Evolutionary conservation across 2,113 vertebrate species (phyloP), one percentile per base, ranked within the genome.

Genomic region (Atlantisia rogersi): DNA sequence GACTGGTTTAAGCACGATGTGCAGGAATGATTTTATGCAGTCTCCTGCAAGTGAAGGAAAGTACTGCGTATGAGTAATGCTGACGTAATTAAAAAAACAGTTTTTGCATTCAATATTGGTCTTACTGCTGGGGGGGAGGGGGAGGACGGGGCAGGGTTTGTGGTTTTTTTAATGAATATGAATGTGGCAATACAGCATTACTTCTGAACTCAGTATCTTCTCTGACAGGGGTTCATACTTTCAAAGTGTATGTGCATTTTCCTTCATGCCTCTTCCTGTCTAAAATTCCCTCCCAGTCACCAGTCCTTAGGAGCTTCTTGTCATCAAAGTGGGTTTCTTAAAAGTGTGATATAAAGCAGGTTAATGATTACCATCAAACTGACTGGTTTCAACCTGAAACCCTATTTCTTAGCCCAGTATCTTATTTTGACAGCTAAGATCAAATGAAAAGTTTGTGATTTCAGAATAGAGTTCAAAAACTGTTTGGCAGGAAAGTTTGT

Each of bases 91-190:
- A 31, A 8, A 62, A 73, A 32, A 35, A 2, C 5, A 44, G 22
- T 15, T 7, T 35, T 76, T 52, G 2, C 88, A 20, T 74, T 80
- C 26, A 60, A 0, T 60, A 46, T 69, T 69, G 35, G 16, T 39
- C 12, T 60, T 87, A 28, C 6, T 76, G 12, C 39, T 94, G 40
- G 26, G 15, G 3, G 4, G 3, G 0, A 0, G 6, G 39, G 7
- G 48, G 48, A 46, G 44, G 44, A 46, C 7, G 8, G 3, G 3
- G 3, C 0, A 0, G 7, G 29, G 11, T 80, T 95, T 80, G 62
- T 76, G n/a, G 1, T 3, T 0, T 22, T 78, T 52, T 62, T 9
- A 52, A 21, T 46, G 20, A 37, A 44, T 82, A 50, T 62, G 35
- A 6, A 76, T 22, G 7, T 77, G 28, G 15, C 28, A 53, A 35